Evolutionary conservation across 2,113 vertebrate genomes (phyloP).

Genomic region (Oenanthe melanoleuca): DNA sequence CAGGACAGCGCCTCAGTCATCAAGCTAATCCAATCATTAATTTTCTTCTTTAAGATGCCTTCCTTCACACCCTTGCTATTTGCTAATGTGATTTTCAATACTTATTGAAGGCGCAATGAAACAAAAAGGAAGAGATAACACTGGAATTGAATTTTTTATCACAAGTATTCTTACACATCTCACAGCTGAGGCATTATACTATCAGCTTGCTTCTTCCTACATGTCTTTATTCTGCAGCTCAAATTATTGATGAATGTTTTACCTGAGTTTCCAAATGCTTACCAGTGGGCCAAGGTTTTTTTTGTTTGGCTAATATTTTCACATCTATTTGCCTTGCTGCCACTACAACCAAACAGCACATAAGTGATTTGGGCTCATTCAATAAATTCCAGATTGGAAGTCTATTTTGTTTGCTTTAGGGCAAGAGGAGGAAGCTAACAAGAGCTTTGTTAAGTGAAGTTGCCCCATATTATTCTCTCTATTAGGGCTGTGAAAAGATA

Average conservation of each 20-base stretch:
- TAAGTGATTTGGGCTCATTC: slow-evolving; percentile 47
- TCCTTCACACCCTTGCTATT: not conserved
- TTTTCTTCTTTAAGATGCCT: not conserved
- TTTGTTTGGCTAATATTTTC: slow-evolving; percentile 63
- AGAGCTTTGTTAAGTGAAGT: slow-evolving; percentile 47
- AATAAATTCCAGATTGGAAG: slow-evolving; percentile 58
- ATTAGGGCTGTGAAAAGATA: slow-evolving; percentile 59
- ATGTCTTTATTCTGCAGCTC: not conserved
- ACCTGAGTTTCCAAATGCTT: not conserved
- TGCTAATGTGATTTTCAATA: not conserved
- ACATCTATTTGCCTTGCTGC: slow-evolving; percentile 65
- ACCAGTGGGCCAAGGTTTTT: not conserved
- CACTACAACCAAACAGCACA: slow-evolving; percentile 57
- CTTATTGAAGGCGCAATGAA: not conserved
- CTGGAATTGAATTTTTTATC: not conserved
- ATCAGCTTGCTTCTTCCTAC: not conserved
- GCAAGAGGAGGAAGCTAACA: slow-evolving; percentile 40
- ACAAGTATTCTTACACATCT: not conserved
- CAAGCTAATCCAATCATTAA: not conserved
- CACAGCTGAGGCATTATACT: not conserved
- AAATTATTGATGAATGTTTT: not conserved
- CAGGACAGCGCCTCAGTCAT: not conserved
- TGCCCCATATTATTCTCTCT: slow-evolving; percentile 39
- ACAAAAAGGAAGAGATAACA: not conserved
- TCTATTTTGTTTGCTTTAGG: slow-evolving; percentile 65